Evolutionary conservation across 2,113 vertebrate genomes (phyloP), one percentile per base, ranked within the genome.

Genomic region (Caretta caretta): DNA sequence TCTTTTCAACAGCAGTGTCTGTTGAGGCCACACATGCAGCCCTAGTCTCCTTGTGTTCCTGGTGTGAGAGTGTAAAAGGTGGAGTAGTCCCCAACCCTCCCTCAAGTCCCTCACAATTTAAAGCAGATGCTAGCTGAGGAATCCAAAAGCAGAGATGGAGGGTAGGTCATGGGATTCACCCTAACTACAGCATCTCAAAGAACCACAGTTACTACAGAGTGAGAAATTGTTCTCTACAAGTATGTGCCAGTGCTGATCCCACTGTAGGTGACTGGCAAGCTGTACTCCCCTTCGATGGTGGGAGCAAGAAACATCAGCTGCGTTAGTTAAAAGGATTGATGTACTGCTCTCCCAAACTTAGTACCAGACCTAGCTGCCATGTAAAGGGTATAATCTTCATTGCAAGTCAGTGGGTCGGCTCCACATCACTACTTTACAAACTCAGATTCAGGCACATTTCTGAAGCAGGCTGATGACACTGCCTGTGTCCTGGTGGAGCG

Each of bases 11-110:
- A 80, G 51, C 79, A 20, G 7, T 10, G 17, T 22, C 10, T n/a
- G 19, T 54, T 54, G 53, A 54, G 19, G 53, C 53, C 53, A 19
- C 53, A 54, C 19, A 48, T 17, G 27, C 14, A 3, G 49, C 31
- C 79, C 10, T 20, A 10, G 12, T 8, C 50, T 53, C 78, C 31
- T 4, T 53, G 4, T 0, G 17, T 53, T 56, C 80, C 51, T 17
- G 80, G 53, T 9, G 42, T 42, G 2, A 25, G 2, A 50, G 1
- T 0, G 0, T 1, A 12, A 80, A 62, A n/a, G 65, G 1, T 0
- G 78, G 50, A 46, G 24, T 57, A 0, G 80, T 24, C 29, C 27
- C 51, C 81, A 92, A 8, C 3, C 38, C 80, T 5, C 46, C 46
- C 50, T 49, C 51, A 54, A 69, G 22, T 89, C 79, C 59, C 62